These are phyloP conservation scores for Graptemys geographica DNA, from an alignment of 2,797 vertebrate species.

Conservation along the genomic window DNA sequence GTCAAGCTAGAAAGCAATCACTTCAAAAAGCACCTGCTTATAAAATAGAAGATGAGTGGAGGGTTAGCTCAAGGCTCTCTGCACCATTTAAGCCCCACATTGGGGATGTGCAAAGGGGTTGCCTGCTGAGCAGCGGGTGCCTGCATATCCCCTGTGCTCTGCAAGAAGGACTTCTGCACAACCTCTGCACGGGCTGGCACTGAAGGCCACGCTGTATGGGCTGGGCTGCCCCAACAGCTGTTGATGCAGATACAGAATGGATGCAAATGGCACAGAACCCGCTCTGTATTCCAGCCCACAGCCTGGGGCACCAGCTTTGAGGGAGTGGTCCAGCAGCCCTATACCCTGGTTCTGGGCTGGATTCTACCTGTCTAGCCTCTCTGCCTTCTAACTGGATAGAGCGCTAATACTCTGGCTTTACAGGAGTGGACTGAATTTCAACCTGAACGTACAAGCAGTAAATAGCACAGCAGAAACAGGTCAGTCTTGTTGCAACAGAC, in stretches of 20 bases:
- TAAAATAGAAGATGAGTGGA: neutral
- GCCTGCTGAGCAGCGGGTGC: neutral
- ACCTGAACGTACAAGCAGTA: neutral
- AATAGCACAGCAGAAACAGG: neutral
- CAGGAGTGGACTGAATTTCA: neutral
- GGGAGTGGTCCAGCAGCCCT: fast-evolving
- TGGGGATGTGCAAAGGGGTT: neutral
- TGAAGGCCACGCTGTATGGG: neutral
- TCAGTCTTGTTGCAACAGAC: neutral
- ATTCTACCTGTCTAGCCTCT: neutral
- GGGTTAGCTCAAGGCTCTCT: neutral
- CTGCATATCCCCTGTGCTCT: fast-evolving
- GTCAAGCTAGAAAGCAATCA: neutral
- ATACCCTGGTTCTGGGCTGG: fast-evolving
- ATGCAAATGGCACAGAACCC: neutral
- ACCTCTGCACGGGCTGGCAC: neutral
- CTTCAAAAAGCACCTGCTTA: neutral
- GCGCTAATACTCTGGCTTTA: fast-evolving
- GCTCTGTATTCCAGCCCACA: fast-evolving
- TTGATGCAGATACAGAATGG: neutral
- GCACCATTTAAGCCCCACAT: fast-evolving
- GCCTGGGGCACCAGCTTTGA: fast-evolving
- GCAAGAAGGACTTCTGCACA: neutral
- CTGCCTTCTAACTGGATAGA: neutral
- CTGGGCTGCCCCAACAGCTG: fast-evolving